Evolutionary conservation across 2,888 invertebrate species (phyloP), one percentile per base, ranked within the genome.

Genomic region (Diarsia mendica): DNA sequence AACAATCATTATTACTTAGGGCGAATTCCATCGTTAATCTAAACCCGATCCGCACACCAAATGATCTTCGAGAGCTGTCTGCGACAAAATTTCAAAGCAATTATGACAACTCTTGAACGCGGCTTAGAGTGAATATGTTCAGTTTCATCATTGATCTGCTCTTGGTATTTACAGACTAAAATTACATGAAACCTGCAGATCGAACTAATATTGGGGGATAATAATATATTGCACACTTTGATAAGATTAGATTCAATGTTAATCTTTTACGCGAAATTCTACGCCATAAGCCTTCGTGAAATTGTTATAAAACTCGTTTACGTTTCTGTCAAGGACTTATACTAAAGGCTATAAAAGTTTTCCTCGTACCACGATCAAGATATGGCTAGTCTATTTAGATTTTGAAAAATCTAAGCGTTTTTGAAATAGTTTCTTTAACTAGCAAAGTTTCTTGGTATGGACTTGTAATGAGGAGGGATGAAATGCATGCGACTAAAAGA

Each of bases 201-300:
- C 48, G 15, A 78, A 33, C 13, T 8, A 65, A 46, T 33, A 65
- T 51, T 65, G 23, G 8, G 8, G 8, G 10, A 39, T 28, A 28
- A 28, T 28, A 28, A 28, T 11, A 33, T 44, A 28, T 72, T 64
- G 58, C 63, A 73, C 3, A 18, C 28, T 4, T 23, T 39, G 73
- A 83, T 83, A 66, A 82, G 72, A 82, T 82, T 28, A 75, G 11
- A 68, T 60, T 23, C 1, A 64, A 44, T 13, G 23, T 9, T 61
- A 53, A 68, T 65, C 44, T 15, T 18, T 68, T 23, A 60, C 33
- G 39, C 20, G 44, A 64, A 70, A 64, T 49, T 18, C 4, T 55
- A 44, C 55, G 4, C 0, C 0, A 58, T 0, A 28, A 68, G 39
- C 11, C 58, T 67, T 77, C 28, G 51, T 23, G 18, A 18, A 71